Evolutionary conservation across 2,888 invertebrate species (phyloP).

Genomic region (Spisula subtruncata): DNA sequence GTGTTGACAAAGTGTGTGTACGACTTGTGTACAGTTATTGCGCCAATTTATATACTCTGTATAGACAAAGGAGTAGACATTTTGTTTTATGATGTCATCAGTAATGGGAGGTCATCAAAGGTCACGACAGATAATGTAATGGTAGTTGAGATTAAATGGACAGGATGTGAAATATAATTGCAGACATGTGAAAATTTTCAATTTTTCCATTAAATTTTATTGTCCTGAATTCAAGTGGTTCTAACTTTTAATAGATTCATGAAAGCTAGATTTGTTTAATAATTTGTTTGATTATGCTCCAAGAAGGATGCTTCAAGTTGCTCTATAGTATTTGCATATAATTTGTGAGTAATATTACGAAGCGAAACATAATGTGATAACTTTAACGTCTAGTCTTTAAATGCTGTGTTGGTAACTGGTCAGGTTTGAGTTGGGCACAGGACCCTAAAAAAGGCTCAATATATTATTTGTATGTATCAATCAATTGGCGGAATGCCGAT

Average conservation of each 20-base stretch:
- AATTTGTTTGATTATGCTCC: too few relatives aligned
- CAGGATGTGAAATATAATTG: neutral
- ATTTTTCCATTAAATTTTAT: neutral
- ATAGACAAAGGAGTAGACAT: neutral
- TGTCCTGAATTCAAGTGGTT: neutral
- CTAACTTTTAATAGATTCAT: neutral
- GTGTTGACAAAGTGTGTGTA: neutral
- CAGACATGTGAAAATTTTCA: neutral
- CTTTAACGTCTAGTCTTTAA: too few relatives aligned
- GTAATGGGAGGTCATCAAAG: neutral
- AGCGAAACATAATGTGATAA: too few relatives aligned
- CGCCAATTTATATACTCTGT: neutral
- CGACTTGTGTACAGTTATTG: neutral
- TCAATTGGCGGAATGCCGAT: too few relatives aligned
- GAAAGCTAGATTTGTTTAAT: neutral
- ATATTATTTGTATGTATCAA: too few relatives aligned
- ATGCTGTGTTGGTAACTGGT: too few relatives aligned
- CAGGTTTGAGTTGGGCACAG: too few relatives aligned
- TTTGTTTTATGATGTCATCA: neutral
- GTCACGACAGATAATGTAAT: neutral
- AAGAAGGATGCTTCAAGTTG: too few relatives aligned
- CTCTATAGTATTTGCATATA: too few relatives aligned
- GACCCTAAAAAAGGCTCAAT: too few relatives aligned
- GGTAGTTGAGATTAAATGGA: slow-evolving; percentile 1
- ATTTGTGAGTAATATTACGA: too few relatives aligned